Percentiles rank a stretch among this genome's conserved stretches.
phyloP scores from a whole-genome alignment of 2,888 invertebrate species.

The Morpho helenor region DNA sequence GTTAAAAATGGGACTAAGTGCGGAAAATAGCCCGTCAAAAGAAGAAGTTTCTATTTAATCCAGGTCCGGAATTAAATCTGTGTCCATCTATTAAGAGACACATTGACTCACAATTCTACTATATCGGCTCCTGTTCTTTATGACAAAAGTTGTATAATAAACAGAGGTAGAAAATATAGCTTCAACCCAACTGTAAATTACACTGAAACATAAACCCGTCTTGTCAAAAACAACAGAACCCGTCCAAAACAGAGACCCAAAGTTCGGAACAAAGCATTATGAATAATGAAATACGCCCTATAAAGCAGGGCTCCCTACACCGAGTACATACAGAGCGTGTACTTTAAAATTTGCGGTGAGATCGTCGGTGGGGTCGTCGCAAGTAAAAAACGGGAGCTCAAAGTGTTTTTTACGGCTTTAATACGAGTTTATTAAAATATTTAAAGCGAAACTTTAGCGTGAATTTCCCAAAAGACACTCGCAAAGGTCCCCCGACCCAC shows the following conservation, averaged over 20 bases:
- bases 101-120: neutral
- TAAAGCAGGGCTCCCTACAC: constrained; percentile 40
- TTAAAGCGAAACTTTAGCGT: constrained; percentile 71
- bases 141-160: neutral
- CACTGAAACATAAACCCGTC: constrained; percentile 11
- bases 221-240: constrained; percentile 61
- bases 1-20: no score
- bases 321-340: constrained; percentile 30
- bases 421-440: constrained; percentile 78
- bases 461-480: constrained; percentile 74
- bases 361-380: constrained; percentile 50
- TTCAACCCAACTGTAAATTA: no score
- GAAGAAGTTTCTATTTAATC: no score
- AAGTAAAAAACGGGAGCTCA: constrained; percentile 62
- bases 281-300: constrained; percentile 72
- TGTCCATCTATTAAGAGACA: no score
- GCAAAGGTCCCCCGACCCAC: constrained; percentile 54
- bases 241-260: constrained; percentile 52
- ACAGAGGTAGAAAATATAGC: neutral
- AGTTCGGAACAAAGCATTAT: constrained; percentile 70
- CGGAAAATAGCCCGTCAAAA: no score
- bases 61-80: no score
- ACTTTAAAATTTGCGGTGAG: constrained; percentile 42
- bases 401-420: constrained; percentile 77
- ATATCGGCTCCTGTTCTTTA: neutral